Base-by-base conservation (phyloP, 2,888 invertebrate species). In the Agonopterix alstromeriana region DNA sequence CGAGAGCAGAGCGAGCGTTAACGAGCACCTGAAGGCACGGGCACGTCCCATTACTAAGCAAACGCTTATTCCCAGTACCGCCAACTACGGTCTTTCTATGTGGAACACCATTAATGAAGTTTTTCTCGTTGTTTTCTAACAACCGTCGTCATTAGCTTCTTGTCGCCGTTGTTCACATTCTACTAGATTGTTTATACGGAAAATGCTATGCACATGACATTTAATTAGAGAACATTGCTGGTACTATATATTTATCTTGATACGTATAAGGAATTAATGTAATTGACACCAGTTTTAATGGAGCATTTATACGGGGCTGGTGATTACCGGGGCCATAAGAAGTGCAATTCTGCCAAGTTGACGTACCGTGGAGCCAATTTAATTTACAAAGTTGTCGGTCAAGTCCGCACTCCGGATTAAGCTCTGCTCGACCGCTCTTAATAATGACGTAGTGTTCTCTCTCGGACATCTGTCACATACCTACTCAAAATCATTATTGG, bases 211-310 rank as follows among this genome's bases (percentile, higher is more conserved):
- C 76, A 75, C 73, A 73, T 70, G 76, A 73, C 71, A 73, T 78
- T 81, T 78, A 79, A 79, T 79, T 78, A 80, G 76, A 72, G 68
- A 71, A 73, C 67, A 61, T 63, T 66, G 63, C 60, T 56, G 68
- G 73, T 66, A 72, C 69, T 72, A 67, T 73, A 74, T 73, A 73
- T 73, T 74, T 73, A 77, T 70, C 73, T 73, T 57, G 63, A 63
- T 70, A 70, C 82, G 65, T 81, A 82, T 77, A 83, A 64, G 81
- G 82, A 70, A 75, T 77, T 76, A 78, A 77, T 75, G 77, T 83
- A 83, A 85, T 84, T 83, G 82, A 83, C 80, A 77, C 81, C 72
- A 71, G 78, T 80, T 82, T 81, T 83, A 85, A 82, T 82, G 77
- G 76, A 67, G 69, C 75, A 67, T 80, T 82, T 82, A 81, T 82